Base-by-base conservation (phyloP, 2,113 vertebrate genomes). In the Ceyx melanurus region DNA sequence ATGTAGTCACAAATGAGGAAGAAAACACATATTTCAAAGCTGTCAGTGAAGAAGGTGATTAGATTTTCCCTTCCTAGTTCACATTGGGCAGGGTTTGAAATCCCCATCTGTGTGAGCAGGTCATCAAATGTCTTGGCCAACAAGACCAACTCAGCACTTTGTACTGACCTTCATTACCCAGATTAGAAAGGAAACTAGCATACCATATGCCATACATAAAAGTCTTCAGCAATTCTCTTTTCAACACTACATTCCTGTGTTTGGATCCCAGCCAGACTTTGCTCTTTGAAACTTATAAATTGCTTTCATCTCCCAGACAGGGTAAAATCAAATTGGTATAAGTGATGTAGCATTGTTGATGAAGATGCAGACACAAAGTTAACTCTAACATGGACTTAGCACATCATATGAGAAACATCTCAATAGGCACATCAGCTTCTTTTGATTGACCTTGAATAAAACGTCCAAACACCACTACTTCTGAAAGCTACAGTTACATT, bases 271-370 rank as follows among this genome's bases (percentile, higher is more conserved):
- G 95, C 94, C 95, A 96, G 91, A 77, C 4, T 87, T 67, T 85
- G 77, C 91, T 93, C 92, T 94, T 95, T 96, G 96, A 95, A 96
- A 97, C 89, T 96, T 97, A 95, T 95, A 96, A 96, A 97, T 93
- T 95, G 93, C 95, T 94, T 97, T 96, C 93, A 91, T 96, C 95
- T 97, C 74, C 85, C 80, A 96, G 94, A 94, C 92, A 95, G 95
- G 95, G 93, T 94, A 95, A 93, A 96, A 94, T 96, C 95, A 96
- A 97, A 95, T 96, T 73, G 96, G 93, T 93, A 94, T 79, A 97
- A 95, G 89, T 2, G 12, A 95, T 90, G 94, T 90, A 5, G 28
- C 70, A 61, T 66, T 95, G 95, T 87, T 96, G 96, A 96, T 96
- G 89, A 95, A 95, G 95, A 95, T 86, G 77, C 92, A 94, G 85